Conservation (phyloP, 2,797 vertebrate genomes). For the Pogoniulus pusillus region DNA sequence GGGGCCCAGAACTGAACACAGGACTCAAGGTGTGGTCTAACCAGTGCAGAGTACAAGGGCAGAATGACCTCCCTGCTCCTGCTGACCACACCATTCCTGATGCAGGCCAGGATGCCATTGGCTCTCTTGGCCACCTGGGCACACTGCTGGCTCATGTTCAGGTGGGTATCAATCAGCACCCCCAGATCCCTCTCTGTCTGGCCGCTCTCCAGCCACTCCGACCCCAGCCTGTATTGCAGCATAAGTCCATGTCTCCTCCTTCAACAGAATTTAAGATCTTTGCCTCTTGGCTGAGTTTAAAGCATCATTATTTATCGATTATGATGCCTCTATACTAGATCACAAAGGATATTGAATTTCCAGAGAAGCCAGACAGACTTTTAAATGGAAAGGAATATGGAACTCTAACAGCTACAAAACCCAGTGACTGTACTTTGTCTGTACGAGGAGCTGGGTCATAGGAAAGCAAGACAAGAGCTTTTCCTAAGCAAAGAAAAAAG, state of each 20-base stretch:
- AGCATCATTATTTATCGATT: background rate
- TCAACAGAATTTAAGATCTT: background rate
- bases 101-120: too few relatives aligned
- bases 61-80: too few relatives aligned
- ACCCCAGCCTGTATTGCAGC: too few relatives aligned
- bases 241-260: background rate
- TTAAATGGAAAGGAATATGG: background rate
- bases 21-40: too few relatives aligned
- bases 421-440: background rate
- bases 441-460: accelerated
- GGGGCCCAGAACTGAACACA: too few relatives aligned
- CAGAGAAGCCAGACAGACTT: background rate
- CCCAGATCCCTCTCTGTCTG: too few relatives aligned
- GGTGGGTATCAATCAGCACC: too few relatives aligned
- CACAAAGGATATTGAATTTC: background rate
- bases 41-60: too few relatives aligned
- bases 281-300: background rate
- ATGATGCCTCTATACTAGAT: background rate
- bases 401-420: background rate
- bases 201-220: too few relatives aligned
- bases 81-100: too few relatives aligned
- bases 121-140: too few relatives aligned
- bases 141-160: too few relatives aligned
- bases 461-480: background rate
- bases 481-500: background rate